These are phyloP conservation scores for Chaenodraco wilsoni DNA, from an alignment of 2,797 vertebrate species.

Conservation along the genomic window DNA sequence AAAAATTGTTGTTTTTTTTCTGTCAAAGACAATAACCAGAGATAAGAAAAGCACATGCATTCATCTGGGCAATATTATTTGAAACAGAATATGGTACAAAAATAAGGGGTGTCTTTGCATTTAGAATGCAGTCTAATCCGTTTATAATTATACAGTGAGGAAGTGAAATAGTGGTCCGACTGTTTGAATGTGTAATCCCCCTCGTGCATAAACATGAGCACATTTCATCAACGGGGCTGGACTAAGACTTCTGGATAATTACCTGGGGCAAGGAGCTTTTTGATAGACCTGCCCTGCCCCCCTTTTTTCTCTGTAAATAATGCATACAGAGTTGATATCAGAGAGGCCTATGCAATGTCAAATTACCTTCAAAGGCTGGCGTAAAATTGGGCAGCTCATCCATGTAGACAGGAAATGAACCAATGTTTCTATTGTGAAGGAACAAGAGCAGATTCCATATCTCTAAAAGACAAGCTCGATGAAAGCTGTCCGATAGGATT, in stretches of 20 bases:
- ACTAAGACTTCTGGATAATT: slow-evolving; percentile 79
- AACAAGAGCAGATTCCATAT: slow-evolving; percentile 58
- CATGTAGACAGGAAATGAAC: slow-evolving; percentile 91
- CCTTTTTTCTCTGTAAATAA: slow-evolving; percentile 69
- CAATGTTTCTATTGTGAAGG: slow-evolving; percentile 78
- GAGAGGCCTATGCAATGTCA: slow-evolving; percentile 84
- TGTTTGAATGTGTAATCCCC: slow-evolving; percentile 80
- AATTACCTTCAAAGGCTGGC: slow-evolving; percentile 86
- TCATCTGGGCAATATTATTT: slow-evolving; percentile 64
- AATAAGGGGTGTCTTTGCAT: slow-evolving; percentile 76
- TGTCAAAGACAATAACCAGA: slow-evolving; percentile 51
- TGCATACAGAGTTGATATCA: slow-evolving; percentile 79
- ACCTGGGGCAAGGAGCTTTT: slow-evolving; percentile 75
- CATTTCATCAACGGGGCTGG: slow-evolving; percentile 75
- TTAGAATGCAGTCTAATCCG: slow-evolving; percentile 82
- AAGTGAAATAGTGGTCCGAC: slow-evolving; percentile 74
- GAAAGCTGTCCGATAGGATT: slow-evolving; percentile 60
- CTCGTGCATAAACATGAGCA: slow-evolving; percentile 81
- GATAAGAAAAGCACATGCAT: slow-evolving; percentile 61
- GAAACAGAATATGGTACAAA: slow-evolving; percentile 69
- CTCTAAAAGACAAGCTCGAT: slow-evolving; percentile 49
- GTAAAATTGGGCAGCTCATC: slow-evolving; percentile 91
- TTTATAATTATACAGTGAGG: slow-evolving; percentile 82
- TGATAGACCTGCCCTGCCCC: slow-evolving; percentile 56
- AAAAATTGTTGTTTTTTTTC: slow-evolving; percentile 32